Base-by-base conservation (phyloP, 2,113 vertebrate species). In the Lepus americanus region DNA sequence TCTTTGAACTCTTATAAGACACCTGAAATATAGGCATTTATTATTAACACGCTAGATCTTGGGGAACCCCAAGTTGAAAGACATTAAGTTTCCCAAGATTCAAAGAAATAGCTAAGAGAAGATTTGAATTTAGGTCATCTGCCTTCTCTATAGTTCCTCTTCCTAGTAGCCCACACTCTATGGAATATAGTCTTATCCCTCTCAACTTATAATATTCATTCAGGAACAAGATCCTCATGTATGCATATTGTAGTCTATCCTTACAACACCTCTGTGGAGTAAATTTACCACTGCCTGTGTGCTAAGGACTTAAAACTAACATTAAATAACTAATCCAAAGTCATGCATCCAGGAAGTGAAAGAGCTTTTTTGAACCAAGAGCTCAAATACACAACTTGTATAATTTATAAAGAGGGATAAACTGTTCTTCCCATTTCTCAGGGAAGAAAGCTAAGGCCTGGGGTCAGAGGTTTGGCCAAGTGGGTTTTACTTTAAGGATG, bases 291-390 rank as follows among this genome's bases (percentile, higher is more conserved):
- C 83, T 66, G 66, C 81, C 88, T 53, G 10, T 72, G 79, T 90
- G 74, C 92, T 81, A 88, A 77, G 36, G 33, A 89, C 27, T 20
- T 69, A 55, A 90, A 96, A 79, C 13, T 23, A 81, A 95, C 69
- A 95, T 83, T 84, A 63, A 92, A 80, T 84, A 78, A n/a, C 12
- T 64, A 20, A 90, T 64, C 49, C 51, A 27, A 70, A 67, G 49
- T 73, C 49, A 59, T 20, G 19, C 29, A 36, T n/a, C 22, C 44
- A 66, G 39, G 36, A 66, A 66, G 33, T 36, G 36, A 84, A 87
- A 53, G 51, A 61, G 36, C 22, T n/a, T 36, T 7, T 80, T 25
- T 92, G 61, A 97, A 89, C 72, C 64, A 89, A 83, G 64, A 77
- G 53, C 27, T 90, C 49, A 80, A 83, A 64, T 53, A 49, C 9